Evolutionary conservation across 2,797 vertebrate genomes (phyloP).

Genomic region (Vireo griseus): DNA sequence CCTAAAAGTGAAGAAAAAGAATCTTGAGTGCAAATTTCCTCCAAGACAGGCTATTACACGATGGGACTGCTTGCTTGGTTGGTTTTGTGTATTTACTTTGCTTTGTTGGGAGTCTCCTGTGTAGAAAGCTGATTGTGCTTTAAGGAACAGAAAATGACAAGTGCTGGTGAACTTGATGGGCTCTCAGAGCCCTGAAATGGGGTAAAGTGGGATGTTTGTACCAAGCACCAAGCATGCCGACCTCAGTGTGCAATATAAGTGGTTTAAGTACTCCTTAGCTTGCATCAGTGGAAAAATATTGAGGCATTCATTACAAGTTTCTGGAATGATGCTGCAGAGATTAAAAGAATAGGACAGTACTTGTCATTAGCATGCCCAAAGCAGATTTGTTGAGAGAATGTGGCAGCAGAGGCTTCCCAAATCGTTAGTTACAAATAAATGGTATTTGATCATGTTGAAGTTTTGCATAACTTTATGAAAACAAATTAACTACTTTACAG

Average conservation of each 20-base stretch:
- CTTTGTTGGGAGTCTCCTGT: background rate
- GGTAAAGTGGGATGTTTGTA: background rate
- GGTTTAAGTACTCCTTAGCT: background rate
- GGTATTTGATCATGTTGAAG: background rate
- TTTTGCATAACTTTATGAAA: background rate
- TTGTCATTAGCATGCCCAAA: constrained; percentile 15
- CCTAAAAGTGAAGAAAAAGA: background rate
- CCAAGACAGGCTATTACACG: background rate
- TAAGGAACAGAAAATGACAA: background rate
- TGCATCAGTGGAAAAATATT: background rate
- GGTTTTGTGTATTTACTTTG: background rate
- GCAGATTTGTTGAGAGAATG: constrained; percentile 18
- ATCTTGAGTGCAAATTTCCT: background rate
- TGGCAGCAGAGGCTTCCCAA: background rate
- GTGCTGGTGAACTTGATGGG: background rate
- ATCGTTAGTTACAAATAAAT: constrained; percentile 43
- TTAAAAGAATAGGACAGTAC: background rate
- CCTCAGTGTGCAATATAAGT: background rate
- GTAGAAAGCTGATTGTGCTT: background rate
- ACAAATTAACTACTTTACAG: background rate
- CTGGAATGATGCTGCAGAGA: background rate
- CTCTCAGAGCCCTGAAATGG: background rate
- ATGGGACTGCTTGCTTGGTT: background rate
- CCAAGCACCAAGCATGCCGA: fast-evolving
- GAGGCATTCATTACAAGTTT: background rate